A percentile compares a stretch with the other conserved stretches of the same genome.
These are phyloP conservation scores for Hemiprocne comata DNA, from an alignment of 2,113 vertebrate genomes.

Conservation along the genomic window DNA sequence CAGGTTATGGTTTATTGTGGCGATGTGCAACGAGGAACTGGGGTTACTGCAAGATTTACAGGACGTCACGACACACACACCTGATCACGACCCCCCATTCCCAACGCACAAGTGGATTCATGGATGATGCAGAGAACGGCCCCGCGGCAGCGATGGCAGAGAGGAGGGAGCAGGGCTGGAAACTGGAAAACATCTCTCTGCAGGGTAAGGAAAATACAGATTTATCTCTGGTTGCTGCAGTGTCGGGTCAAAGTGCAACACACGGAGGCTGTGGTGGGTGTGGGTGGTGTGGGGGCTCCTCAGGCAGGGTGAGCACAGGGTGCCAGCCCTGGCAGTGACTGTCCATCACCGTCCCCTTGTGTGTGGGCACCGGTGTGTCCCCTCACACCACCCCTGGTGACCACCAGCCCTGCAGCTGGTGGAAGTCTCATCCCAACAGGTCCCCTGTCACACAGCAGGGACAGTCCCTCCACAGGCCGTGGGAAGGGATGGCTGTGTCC, in stretches of 20 bases:
- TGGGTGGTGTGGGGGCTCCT: neutral
- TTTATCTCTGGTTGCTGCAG: neutral
- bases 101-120: neutral
- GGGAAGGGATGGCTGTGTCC: neutral
- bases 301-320: rapidly evolving
- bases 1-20: neutral
- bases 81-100: neutral
- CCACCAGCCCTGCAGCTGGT: rapidly evolving
- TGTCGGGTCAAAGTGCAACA: neutral
- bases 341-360: neutral
- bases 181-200: neutral
- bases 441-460: rapidly evolving
- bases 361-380: rapidly evolving
- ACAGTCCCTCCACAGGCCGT: rapidly evolving
- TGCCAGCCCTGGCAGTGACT: neutral
- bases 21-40: neutral
- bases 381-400: rapidly evolving
- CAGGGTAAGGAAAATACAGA: neutral
- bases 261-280: neutral
- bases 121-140: neutral
- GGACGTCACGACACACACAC: neutral
- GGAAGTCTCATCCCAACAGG: neutral
- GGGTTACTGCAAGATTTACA: neutral
- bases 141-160: rapidly evolving
- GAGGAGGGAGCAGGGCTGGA: neutral